Base-by-base conservation (phyloP, 2,113 vertebrate genomes). In the Sakesphorus luctuosus region DNA sequence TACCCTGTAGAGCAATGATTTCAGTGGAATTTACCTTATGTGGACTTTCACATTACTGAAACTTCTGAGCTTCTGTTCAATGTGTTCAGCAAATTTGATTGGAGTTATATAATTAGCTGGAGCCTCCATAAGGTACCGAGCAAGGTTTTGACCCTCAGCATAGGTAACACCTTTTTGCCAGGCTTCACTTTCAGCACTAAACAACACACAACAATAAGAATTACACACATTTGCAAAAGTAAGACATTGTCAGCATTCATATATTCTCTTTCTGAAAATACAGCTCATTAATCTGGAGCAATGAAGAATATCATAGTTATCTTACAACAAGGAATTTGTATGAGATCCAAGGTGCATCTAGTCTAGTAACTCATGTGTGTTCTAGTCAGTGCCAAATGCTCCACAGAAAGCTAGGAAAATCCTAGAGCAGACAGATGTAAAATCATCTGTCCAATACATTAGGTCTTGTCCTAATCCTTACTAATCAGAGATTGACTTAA, bases 41-140 rank as follows among this genome's bases (percentile, higher is more conserved):
- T 99, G 96, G 50, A 99, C 95, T 28, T 97, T 97, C 38, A 99
- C 98, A 43, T 97, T 98, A 90, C 96, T 95, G 29, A 98, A 97
- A 26, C 91, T 92, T 63, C 67, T 97, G 11, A 99, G 97, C 79
- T 98, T 98, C 97, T 99, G 98, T 94, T 99, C 98, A 80, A 99
- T 98, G 10, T 97, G 97, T 91, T 98, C 97, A 3, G 99, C 99
- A 90, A 99, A 99, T 73, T 95, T 97, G 61, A 97, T 98, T 17
- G 99, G 99, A 18, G 99, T 99, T 79, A 99, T 97, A 66, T 99
- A 97, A 89, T 99, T 99, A 94, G 99, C 99, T 40, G 99, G 99
- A 29, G 98, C 98, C 95, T 99, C 99, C 99, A 99, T 99, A 68
- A 99, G 96, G 17, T 98, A 97, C 29, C 99, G 98, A 33, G 99